Percentiles rank a stretch among this genome's conserved stretches.
Conservation (phyloP, 2,113 vertebrate species). For the Myotis yumanensis region DNA sequence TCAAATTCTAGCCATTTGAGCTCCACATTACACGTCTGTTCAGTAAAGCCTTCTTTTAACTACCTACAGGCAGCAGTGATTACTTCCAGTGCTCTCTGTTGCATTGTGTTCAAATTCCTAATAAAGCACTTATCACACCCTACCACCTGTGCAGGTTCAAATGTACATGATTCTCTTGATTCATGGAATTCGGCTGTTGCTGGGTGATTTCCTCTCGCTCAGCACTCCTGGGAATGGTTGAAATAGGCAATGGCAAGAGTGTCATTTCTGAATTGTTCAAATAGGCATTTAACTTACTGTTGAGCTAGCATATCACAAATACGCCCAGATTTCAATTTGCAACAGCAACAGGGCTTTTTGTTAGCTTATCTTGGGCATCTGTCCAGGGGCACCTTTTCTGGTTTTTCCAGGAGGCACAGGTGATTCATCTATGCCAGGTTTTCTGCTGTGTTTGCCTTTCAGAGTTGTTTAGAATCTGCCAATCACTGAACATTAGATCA, state of each 20-base stretch:
- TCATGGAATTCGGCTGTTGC: not conserved
- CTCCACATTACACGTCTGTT: not conserved
- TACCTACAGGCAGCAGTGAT: not conserved
- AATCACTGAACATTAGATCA: not conserved
- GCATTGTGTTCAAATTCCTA: not conserved
- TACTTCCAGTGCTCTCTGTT: not conserved
- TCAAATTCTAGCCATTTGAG: not conserved
- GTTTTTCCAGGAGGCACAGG: not conserved
- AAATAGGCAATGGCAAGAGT: not conserved
- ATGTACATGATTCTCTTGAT: not conserved
- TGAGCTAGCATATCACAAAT: not conserved
- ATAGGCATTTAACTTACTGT: slow-evolving; percentile 33
- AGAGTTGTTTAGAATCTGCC: not conserved
- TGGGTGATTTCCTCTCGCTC: not conserved
- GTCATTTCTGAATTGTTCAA: not conserved
- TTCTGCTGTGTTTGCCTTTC: not conserved
- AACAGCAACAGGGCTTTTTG: not conserved
- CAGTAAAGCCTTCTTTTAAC: not conserved
- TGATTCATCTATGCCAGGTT: not conserved
- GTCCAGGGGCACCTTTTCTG: not conserved
- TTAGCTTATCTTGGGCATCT: not conserved
- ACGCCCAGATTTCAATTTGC: not conserved
- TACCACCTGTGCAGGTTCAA: not conserved
- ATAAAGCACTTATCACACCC: not conserved
- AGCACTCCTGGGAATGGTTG: not conserved